Conservation (phyloP, 2,888 invertebrate species). For the Blomia tropicalis region DNA sequence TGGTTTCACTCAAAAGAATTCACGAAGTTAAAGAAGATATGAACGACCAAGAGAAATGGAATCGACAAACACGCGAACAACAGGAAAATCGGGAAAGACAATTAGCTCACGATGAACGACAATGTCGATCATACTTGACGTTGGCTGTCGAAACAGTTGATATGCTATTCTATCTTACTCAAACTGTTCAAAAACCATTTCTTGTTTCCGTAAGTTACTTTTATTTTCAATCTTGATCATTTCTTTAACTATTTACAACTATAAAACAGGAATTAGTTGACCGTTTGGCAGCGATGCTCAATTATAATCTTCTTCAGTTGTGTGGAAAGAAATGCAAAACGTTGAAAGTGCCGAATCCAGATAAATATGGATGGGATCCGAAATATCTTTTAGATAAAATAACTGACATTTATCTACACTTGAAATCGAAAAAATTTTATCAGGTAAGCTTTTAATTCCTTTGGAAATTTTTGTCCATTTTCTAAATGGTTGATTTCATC, state of each 20-base stretch:
- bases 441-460: constrained; percentile 37
- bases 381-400: constrained; percentile 72
- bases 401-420: constrained; percentile 88
- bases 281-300: constrained; percentile 89
- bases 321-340: constrained; percentile 86
- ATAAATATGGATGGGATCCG: constrained; percentile 95
- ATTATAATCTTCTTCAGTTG: constrained; percentile 88
- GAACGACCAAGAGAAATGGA: constrained; percentile 52
- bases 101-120: constrained; percentile 63
- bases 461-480: constrained; percentile 34
- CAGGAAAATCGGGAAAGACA: constrained; percentile 49
- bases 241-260: not conserved
- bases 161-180: constrained; percentile 91
- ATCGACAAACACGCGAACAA: constrained; percentile 41
- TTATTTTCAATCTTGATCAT: not conserved
- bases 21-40: constrained; percentile 66
- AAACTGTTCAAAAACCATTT: constrained; percentile 86
- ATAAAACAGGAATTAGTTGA: constrained; percentile 63
- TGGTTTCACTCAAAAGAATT: constrained; percentile 60
- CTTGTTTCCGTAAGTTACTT: constrained; percentile 52
- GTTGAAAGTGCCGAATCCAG: constrained; percentile 75
- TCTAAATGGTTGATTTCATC: constrained; percentile 27
- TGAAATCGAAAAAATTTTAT: constrained; percentile 78
- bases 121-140: constrained; percentile 72
- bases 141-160: constrained; percentile 88